Base-by-base conservation (phyloP, 2,113 vertebrate genomes). In the Accipiter cooperii region DNA sequence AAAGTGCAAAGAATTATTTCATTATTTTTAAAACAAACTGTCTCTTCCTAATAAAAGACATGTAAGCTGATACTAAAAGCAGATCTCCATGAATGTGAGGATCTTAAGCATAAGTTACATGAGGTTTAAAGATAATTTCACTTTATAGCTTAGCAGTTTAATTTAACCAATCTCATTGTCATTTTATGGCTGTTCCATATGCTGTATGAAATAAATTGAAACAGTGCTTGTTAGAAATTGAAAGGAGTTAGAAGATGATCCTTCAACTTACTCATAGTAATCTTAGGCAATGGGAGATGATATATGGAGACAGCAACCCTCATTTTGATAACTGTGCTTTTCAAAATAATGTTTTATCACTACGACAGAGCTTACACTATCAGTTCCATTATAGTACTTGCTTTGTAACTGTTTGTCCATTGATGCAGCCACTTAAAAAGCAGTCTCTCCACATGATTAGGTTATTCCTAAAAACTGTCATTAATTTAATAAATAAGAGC, bases 121-220 rank as follows among this genome's bases (percentile, higher is more conserved):
- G 75, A 90, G 18, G 34, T 73, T 93, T 85, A 87, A 94, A 90
- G 79, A 86, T 90, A 93, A 83, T 88, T 95, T 78, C 20, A 38
- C 31, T 69, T 93, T 91, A 64, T 79, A 93, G 78, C 40, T 77
- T 80, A 60, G 26, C 44, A 83, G 87, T 90, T 94, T 82, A 84
- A 90, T 94, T 89, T 96, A 91, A 85, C 78, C 78, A 80, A 16
- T 88, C 24, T 86, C 54, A 77, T 60, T 91, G 91, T 64, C 55
- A 55, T 84, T 90, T 96, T 94, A 86, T 70, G 46, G 36, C 78
- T 83, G 49, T 46, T 97, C 68, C 76, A 44, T 90, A 66, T 90
- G 71, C 76, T 74, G 6, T 25, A 18, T 70, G 46, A 90, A 94
- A 76, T 94, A 85, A 94, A 93, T 92, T 54, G 82, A 92, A 90